phyloP scores from a whole-genome alignment of 2,888 invertebrate species.

The Prostheceraeus crozeri region DNA sequence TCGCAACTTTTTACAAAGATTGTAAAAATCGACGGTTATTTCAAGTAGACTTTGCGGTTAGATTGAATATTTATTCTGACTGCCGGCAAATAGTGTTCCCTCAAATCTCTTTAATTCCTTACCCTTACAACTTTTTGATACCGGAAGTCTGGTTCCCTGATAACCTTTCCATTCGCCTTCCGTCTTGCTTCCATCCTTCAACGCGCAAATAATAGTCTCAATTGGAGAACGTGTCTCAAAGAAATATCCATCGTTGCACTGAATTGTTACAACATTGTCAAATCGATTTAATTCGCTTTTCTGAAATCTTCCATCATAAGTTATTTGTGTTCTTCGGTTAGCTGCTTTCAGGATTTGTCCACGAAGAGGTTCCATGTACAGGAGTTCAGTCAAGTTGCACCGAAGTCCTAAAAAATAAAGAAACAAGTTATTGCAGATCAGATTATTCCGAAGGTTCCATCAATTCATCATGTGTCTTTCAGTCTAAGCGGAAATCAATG shows the following conservation, averaged over 20 bases:
- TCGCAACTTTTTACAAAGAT: too few relatives aligned
- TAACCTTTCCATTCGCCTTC: conserved; percentile 27
- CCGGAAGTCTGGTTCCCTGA: conserved; percentile 11
- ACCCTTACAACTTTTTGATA: conserved; percentile 22
- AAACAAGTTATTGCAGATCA: too few relatives aligned
- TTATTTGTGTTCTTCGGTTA: not conserved
- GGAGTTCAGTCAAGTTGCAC: conserved; percentile 29
- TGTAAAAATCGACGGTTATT: too few relatives aligned
- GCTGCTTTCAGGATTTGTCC: conserved; percentile 15
- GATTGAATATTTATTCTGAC: too few relatives aligned
- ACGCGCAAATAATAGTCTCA: conserved; percentile 27
- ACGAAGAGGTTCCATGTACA: not conserved
- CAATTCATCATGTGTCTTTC: too few relatives aligned
- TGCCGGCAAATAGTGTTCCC: too few relatives aligned
- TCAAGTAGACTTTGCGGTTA: too few relatives aligned
- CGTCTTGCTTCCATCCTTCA: conserved; percentile 3
- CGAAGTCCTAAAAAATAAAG: too few relatives aligned
- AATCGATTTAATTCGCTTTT: conserved; percentile 20
- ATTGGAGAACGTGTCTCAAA: conserved; percentile 21
- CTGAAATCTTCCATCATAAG: conserved; percentile 19
- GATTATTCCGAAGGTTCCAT: too few relatives aligned
- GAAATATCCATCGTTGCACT: conserved; percentile 28
- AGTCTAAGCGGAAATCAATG: too few relatives aligned
- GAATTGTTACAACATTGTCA: conserved; percentile 28
- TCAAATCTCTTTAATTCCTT: too few relatives aligned